Conservation (phyloP, 2,113 vertebrate species). For the Tursiops truncatus region DNA sequence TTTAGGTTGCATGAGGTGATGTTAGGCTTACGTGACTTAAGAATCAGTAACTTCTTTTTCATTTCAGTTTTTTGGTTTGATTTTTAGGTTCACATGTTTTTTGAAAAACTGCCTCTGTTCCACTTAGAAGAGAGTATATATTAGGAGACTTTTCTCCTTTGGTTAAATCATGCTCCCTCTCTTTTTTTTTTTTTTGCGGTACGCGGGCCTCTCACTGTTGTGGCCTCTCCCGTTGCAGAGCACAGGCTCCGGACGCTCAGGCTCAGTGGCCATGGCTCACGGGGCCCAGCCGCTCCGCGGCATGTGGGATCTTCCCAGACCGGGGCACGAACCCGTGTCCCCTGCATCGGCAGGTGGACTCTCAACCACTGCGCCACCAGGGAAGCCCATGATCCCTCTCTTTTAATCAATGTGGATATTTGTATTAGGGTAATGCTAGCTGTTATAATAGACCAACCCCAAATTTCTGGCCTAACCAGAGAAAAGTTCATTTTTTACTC, state of each 20-base stretch:
- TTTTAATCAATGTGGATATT: neutral
- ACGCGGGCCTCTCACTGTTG: too few species aligned
- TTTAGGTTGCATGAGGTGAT: neutral
- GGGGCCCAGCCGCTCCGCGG: too few species aligned
- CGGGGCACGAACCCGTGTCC: too few species aligned
- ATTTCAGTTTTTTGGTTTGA: constrained; percentile 24
- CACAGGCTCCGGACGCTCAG: too few species aligned
- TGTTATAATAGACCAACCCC: neutral
- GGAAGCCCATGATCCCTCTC: too few species aligned
- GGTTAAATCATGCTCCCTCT: neutral
- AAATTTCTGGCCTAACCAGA: neutral
- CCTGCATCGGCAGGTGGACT: too few species aligned
- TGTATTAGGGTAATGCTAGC: neutral
- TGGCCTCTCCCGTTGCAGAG: too few species aligned
- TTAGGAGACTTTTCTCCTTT: constrained; percentile 14
- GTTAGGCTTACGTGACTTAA: neutral
- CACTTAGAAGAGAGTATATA: neutral
- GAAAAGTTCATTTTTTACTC: neutral
- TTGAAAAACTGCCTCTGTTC: constrained; percentile 16
- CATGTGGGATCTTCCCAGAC: too few species aligned
- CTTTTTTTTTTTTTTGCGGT: neutral
- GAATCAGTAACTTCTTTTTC: constrained; percentile 44
- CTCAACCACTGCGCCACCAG: too few species aligned
- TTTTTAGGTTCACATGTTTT: constrained; percentile 36
- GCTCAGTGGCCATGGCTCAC: too few species aligned